Evolutionary conservation across 2,797 vertebrate genomes (phyloP).

Genomic region (Rhinella marina): DNA sequence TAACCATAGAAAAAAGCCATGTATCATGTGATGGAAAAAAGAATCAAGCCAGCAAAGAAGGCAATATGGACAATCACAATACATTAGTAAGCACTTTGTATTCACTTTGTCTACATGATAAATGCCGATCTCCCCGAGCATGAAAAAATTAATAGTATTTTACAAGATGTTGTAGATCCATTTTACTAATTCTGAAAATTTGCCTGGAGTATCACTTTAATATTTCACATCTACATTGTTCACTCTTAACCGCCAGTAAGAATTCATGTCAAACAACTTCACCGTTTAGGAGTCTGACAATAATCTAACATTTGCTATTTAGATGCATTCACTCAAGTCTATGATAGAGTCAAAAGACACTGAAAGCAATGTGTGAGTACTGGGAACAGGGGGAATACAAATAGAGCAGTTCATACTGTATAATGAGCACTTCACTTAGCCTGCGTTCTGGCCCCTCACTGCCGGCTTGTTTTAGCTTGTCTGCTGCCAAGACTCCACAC

Average conservation of each 20-base stretch:
- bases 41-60: too few species aligned
- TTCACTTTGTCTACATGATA: too few species aligned
- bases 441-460: constrained; percentile 13
- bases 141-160: too few species aligned
- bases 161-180: too few species aligned
- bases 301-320: not conserved
- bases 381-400: not conserved
- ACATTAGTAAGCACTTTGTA: too few species aligned
- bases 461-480: constrained; percentile 25
- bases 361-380: not conserved
- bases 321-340: not conserved
- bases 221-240: not conserved
- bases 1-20: too few species aligned
- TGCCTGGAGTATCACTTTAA: too few species aligned
- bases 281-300: not conserved
- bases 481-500: constrained; percentile 33
- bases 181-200: too few species aligned
- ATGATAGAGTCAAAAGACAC: not conserved
- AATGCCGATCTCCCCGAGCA: too few species aligned
- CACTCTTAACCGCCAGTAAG: not conserved
- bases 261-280: too few species aligned
- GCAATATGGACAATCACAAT: too few species aligned
- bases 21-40: too few species aligned
- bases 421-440: constrained; percentile 2
- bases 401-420: not conserved